phyloP scores from a whole-genome alignment of 2,888 invertebrate genomes.

The Oxystoma pomonae region DNA sequence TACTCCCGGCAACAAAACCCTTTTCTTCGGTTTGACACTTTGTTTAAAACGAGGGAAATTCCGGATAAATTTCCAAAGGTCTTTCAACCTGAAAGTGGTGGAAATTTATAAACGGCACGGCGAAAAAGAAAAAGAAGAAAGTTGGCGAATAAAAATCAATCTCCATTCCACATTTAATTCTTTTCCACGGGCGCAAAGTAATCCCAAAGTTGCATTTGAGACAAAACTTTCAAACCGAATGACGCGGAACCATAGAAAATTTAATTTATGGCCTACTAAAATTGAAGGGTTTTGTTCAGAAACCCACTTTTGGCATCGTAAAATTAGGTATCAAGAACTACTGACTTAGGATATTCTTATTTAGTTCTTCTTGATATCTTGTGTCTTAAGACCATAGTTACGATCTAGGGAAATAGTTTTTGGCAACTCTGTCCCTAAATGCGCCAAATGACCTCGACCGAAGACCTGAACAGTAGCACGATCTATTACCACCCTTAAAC shows the following conservation, averaged over 20 bases:
- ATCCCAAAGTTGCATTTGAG: background rate
- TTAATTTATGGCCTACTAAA: background rate
- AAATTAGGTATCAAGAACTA: too few relatives aligned
- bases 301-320: too few relatives aligned
- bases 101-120: background rate
- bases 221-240: background rate
- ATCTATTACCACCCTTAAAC: too few relatives aligned
- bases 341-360: too few relatives aligned
- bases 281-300: too few relatives aligned
- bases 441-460: too few relatives aligned
- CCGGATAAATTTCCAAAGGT: background rate
- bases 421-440: too few relatives aligned
- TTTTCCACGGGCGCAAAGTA: background rate
- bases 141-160: background rate
- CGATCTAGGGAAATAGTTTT: too few relatives aligned
- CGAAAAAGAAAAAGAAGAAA: background rate
- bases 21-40: background rate
- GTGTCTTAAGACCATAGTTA: too few relatives aligned
- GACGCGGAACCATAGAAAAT: background rate
- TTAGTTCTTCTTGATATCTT: too few relatives aligned
- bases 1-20: background rate
- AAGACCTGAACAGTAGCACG: too few relatives aligned
- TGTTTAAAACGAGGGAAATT: background rate
- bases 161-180: background rate
- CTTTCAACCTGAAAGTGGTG: background rate